These are phyloP conservation scores for Frankliniella fusca DNA, from an alignment of 2,888 invertebrate species.

Conservation along the genomic window DNA sequence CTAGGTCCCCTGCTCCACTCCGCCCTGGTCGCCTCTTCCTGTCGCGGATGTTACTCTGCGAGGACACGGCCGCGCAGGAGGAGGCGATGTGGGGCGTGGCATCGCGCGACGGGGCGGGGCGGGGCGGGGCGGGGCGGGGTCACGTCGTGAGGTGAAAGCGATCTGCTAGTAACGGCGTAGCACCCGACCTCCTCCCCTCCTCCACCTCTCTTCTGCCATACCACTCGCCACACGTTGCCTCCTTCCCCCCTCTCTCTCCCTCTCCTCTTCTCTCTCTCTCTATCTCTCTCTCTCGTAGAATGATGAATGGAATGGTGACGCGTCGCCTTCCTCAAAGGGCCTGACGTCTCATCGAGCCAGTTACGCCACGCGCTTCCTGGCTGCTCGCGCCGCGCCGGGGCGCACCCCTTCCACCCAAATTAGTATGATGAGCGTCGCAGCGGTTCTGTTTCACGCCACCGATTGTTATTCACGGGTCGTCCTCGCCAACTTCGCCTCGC, in stretches of 20 bases:
- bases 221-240: not conserved
- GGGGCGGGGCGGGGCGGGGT: not conserved
- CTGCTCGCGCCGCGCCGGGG: no score
- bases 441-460: no score
- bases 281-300: not conserved
- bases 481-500: no score
- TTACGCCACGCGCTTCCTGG: not conserved
- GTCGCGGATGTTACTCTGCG: not conserved
- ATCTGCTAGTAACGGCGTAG: constrained; percentile 24
- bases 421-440: no score
- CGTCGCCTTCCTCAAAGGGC: not conserved
- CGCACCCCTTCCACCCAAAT: no score
- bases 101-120: not conserved
- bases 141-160: constrained; percentile 23
- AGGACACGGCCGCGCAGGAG: not conserved
- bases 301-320: not conserved
- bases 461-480: no score
- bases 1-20: not conserved
- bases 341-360: not conserved
- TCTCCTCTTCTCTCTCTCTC: not conserved
- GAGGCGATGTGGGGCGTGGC: constrained; percentile 16
- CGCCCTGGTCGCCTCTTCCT: not conserved
- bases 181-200: not conserved
- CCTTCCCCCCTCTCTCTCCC: not conserved
- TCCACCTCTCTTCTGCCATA: not conserved